Conservation (phyloP, 2,797 vertebrate species). For the Danio albolineatus region DNA sequence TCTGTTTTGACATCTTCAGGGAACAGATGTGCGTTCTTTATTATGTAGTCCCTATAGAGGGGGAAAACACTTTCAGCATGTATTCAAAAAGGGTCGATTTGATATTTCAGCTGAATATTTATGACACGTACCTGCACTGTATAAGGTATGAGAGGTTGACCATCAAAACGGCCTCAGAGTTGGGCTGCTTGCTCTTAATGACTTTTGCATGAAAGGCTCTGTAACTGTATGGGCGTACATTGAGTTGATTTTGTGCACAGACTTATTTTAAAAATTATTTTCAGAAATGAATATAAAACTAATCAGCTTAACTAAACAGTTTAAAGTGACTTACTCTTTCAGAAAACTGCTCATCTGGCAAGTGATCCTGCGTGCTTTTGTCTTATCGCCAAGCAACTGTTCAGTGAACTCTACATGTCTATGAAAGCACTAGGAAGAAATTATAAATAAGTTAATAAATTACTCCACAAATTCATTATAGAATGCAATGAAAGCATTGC, state of each 20-base stretch:
- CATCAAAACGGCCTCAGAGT: slow-evolving; percentile 81
- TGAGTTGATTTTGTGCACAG: background rate
- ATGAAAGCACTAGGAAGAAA: slow-evolving; percentile 64
- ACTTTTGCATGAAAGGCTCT: slow-evolving; percentile 78
- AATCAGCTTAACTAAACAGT: background rate
- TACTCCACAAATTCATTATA: slow-evolving; percentile 2
- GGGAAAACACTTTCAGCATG: slow-evolving; percentile 9
- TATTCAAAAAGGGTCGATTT: background rate
- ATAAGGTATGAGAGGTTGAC: slow-evolving; percentile 83
- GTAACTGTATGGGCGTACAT: slow-evolving; percentile 77
- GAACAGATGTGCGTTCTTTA: slow-evolving; percentile 56
- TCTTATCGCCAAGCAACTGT: slow-evolving; percentile 50
- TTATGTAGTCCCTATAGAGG: slow-evolving; percentile 68
- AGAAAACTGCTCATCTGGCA: slow-evolving; percentile 61
- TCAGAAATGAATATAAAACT: background rate
- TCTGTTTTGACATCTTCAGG: slow-evolving; percentile 43
- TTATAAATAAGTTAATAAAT: background rate
- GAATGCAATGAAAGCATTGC: background rate
- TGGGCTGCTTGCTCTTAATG: slow-evolving; percentile 71
- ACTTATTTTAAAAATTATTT: background rate
- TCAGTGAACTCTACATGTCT: slow-evolving; percentile 53
- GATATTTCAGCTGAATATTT: background rate
- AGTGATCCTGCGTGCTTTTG: slow-evolving; percentile 62
- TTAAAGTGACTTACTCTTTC: slow-evolving; percentile 64
- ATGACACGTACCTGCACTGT: slow-evolving; percentile 81